phyloP scores from a whole-genome alignment of 2,888 invertebrate genomes.

The Seladonia tumulorum region DNA sequence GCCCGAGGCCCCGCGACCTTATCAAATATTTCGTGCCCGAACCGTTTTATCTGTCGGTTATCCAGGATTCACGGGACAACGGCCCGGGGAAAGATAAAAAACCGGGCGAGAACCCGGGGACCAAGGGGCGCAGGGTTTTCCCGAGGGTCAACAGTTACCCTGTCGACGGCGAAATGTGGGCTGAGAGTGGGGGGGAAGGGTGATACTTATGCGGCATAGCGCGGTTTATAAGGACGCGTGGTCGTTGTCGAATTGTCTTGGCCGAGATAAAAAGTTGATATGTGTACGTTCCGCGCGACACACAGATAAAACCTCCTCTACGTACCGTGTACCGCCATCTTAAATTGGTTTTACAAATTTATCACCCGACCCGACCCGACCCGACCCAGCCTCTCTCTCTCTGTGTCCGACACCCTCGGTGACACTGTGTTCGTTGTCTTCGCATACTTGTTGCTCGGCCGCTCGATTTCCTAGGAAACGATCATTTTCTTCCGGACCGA shows the following conservation, averaged over 20 bases:
- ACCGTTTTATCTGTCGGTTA: conserved; percentile 50
- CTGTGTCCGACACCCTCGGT: background rate
- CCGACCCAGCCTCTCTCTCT: conserved; percentile 1
- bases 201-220: conserved; percentile 50
- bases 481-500: conserved; percentile 55
- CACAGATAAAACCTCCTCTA: conserved; percentile 56
- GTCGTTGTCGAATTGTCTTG: conserved; percentile 73
- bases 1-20: conserved; percentile 12
- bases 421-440: background rate
- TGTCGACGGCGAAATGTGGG: conserved; percentile 34
- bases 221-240: conserved; percentile 64
- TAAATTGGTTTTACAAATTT: conserved; percentile 76
- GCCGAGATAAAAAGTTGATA: conserved; percentile 71
- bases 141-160: conserved; percentile 16
- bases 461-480: conserved; percentile 67
- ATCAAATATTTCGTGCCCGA: conserved; percentile 59
- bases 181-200: too few species aligned
- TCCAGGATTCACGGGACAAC: conserved; percentile 57
- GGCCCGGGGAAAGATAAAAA: conserved; percentile 48
- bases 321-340: conserved; percentile 62
- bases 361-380: conserved; percentile 52
- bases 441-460: conserved; percentile 42
- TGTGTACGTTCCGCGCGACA: conserved; percentile 55
- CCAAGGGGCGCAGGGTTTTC: conserved; percentile 39
- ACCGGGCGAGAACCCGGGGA: background rate